Evolutionary conservation across 2,797 vertebrate genomes (phyloP).

Genomic region (Hemitrygon akajei): DNA sequence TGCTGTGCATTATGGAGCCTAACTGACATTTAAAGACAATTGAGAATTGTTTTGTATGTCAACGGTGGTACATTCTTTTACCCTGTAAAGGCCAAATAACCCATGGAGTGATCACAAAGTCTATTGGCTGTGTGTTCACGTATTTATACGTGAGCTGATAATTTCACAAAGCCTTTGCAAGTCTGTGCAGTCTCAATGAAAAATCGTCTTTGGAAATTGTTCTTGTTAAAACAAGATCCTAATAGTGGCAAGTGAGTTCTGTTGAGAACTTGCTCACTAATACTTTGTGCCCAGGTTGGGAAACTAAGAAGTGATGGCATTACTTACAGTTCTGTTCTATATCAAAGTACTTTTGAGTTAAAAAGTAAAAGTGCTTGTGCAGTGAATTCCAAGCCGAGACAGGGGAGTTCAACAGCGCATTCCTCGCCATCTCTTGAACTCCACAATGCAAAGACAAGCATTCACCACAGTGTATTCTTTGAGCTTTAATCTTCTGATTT

Average conservation of each 20-base stretch:
- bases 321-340: background rate
- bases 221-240: background rate
- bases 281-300: background rate
- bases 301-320: background rate
- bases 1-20: background rate
- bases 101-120: background rate
- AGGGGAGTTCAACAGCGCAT: background rate
- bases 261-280: background rate
- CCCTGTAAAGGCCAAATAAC: background rate
- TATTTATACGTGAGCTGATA: background rate
- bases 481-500: too few relatives aligned
- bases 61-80: background rate
- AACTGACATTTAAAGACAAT: conserved; percentile 15
- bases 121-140: background rate
- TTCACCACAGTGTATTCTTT: background rate
- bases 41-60: background rate
- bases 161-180: background rate
- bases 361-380: background rate
- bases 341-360: background rate
- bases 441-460: background rate
- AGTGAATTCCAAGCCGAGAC: background rate
- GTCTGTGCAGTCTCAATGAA: background rate
- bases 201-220: background rate
- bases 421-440: background rate
- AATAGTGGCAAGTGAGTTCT: background rate